Conservation (phyloP, 2,888 invertebrate genomes). For the Drosophila phalerata region DNA sequence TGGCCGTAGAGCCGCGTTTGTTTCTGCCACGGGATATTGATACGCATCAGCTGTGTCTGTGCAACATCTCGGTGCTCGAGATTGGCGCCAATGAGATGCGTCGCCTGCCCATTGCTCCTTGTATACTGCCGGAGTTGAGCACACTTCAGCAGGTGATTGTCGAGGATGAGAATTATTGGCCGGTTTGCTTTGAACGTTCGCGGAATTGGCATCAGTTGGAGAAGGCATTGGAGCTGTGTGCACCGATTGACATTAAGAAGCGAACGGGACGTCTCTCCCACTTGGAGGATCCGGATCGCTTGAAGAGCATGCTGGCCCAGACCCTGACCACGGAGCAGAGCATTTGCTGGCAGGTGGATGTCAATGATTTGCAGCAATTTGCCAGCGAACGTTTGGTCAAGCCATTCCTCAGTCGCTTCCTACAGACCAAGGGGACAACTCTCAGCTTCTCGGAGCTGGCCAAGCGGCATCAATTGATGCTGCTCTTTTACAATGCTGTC, state of each 20-base stretch:
- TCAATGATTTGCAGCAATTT: slow-evolving; percentile 90
- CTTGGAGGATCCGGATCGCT: slow-evolving; percentile 92
- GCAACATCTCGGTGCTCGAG: slow-evolving; percentile 88
- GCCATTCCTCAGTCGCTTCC: slow-evolving; percentile 90
- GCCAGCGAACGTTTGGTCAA: slow-evolving; percentile 90
- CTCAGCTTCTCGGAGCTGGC: slow-evolving; percentile 80
- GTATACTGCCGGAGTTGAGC: slow-evolving; percentile 93
- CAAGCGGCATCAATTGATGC: slow-evolving; percentile 88
- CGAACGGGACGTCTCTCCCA: slow-evolving; percentile 95
- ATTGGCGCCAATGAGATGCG: slow-evolving; percentile 86
- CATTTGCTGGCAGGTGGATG: slow-evolving; percentile 85
- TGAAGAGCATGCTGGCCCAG: slow-evolving; percentile 91
- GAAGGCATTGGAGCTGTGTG: slow-evolving; percentile 89
- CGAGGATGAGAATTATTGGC: slow-evolving; percentile 95
- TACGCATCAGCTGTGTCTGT: slow-evolving; percentile 92
- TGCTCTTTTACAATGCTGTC: slow-evolving; percentile 92
- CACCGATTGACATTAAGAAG: slow-evolving; percentile 94
- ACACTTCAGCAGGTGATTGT: slow-evolving; percentile 91
- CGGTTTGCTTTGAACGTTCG: slow-evolving; percentile 92
- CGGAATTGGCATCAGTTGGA: slow-evolving; percentile 94
- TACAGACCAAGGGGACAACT: slow-evolving; percentile 84
- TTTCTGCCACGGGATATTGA: slow-evolving; percentile 94
- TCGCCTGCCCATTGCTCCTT: slow-evolving; percentile 90
- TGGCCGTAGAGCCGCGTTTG: slow-evolving; percentile 96
- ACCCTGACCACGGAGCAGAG: slow-evolving; percentile 90